Evolutionary conservation across 2,797 vertebrate genomes (phyloP), one percentile per base, ranked within the genome.

Genomic region (Tachyglossus aculeatus): DNA sequence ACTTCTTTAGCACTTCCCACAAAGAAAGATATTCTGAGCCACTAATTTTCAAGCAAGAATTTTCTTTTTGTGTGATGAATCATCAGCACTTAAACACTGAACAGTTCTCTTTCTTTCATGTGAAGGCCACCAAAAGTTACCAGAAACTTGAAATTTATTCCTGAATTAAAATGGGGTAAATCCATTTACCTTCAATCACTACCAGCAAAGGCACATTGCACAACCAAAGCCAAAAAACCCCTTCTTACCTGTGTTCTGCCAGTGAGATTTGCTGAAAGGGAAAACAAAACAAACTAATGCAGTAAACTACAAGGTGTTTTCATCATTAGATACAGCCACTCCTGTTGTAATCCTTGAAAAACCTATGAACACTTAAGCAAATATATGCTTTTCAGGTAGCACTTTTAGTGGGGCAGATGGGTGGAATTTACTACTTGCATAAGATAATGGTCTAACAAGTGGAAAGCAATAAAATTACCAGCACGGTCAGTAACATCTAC

Each of bases 241-340:
- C 57, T 33, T 74, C 90, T 62, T 93, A 94, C 93, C 93, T 94
- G 88, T 71, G 88, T 83, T 78, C 88, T 90, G 86, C 92, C 86
- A 82, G 89, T 73, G 81, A 91, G 74, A 83, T 88, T 93, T 85
- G 93, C 93, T 93, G 86, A 83, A 94, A 91, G 12, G 85, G 18
- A 77, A 86, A 81, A 88, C 34, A 70, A 67, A 66, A 78, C 56
- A 69, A 74, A 67, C 67, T 38, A 73, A 27, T 71, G 22, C 31
- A 51, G 48, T 31, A 51, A 11, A 33, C 18, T 32, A 11, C 10
- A 13, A n/a, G n/a, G 36, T 15, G 24, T 21, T 55, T 61, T 15
- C 13, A 51, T 63, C 33, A 33, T 21, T 31, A 2, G 31, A 11
- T n/a, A n/a, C n/a, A n/a, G n/a, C n/a, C n/a, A n/a, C n/a, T n/a